Evolutionary conservation across 2,888 invertebrate species (phyloP), one percentile per base, ranked within the genome.

Genomic region (Timandra comae): DNA sequence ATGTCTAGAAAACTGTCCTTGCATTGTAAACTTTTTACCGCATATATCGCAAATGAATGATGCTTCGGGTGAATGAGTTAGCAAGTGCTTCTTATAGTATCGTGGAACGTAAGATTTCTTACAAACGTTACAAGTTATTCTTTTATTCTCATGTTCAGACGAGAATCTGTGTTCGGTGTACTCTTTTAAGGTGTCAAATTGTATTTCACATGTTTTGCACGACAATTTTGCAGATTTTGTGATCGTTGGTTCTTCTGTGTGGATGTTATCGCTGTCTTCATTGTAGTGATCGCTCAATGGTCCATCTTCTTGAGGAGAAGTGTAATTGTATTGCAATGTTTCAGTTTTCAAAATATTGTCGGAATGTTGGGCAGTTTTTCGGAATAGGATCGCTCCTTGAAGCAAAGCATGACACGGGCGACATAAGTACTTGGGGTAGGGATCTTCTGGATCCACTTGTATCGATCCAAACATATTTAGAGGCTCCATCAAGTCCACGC

Each of bases 41-140:
- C 84, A 85, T 19, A 82, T 63, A 49, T 85, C 84, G 57, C 84
- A 85, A 35, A 84, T 61, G 23, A n/a, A n/a, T n/a, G n/a, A n/a
- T n/a, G n/a, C n/a, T n/a, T n/a, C n/a, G 2, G 43, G 29, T 24
- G 61, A 59, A 32, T 82, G 82, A 28, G 69, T 38, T 1, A 57
- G 41, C 47, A 78, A 46, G 46, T 85, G 84, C 24, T 53, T 69
- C 32, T 72, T 77, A 12, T 62, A 66, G 49, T 82, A 82, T 8
- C 50, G 19, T n/a, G 62, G 49, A 5, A 62, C 46, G 24, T 77
- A 82, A 0, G 55, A 53, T 12, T 80, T 78, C 5, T 76, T 67
- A 38, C 84, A 84, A 29, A 78, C 46, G 1, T 64, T 59, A 42
- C 84, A 85, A 12, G 52, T 53, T 1, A 53, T 43, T 40, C 59